phyloP scores from a whole-genome alignment of 2,797 vertebrate genomes.

The Tangara arthus region DNA sequence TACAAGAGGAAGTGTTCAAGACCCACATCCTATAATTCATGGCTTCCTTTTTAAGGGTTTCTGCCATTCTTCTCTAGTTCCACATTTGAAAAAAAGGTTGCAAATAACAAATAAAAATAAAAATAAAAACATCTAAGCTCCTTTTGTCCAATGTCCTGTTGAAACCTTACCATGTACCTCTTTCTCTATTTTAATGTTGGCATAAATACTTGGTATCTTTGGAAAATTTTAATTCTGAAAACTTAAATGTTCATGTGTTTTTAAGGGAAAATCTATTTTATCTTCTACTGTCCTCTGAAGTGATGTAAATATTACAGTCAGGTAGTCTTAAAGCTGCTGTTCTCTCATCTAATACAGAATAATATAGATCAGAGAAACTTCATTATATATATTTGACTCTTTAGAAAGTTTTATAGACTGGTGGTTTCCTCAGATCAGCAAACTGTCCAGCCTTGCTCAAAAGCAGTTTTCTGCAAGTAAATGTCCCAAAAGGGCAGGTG shows the following conservation, averaged over 20 bases:
- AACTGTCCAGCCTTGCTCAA: neutral
- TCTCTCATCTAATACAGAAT: neutral
- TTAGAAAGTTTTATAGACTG: neutral
- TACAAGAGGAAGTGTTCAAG: neutral
- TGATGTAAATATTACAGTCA: neutral
- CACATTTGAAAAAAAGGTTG: neutral
- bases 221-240: neutral
- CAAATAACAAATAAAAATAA: neutral
- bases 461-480: neutral
- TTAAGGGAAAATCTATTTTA: neutral
- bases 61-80: neutral
- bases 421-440: neutral
- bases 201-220: neutral
- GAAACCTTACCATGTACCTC: neutral
- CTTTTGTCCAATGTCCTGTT: neutral
- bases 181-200: neutral
- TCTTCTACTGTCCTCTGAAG: neutral
- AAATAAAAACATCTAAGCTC: neutral
- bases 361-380: neutral
- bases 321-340: neutral
- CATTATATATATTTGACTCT: neutral
- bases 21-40: neutral
- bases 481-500: neutral
- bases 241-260: neutral
- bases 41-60: neutral